Conservation (phyloP, 2,888 invertebrate species). For the Cistogaster globosa region DNA sequence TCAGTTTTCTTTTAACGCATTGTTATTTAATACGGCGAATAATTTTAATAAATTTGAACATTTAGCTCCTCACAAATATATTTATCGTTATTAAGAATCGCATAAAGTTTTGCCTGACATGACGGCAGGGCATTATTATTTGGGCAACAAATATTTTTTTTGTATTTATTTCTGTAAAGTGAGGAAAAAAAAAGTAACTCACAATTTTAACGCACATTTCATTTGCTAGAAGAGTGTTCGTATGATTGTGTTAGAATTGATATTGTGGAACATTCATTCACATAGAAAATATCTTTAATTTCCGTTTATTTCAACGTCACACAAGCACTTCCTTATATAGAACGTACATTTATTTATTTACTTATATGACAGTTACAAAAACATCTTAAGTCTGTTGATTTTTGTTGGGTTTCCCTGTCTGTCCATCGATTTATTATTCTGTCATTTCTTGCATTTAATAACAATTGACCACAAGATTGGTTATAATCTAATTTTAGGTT, state of each 20-base stretch:
- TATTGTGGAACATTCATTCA: background rate
- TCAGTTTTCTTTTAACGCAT: too few relatives aligned
- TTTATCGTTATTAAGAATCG: too few relatives aligned
- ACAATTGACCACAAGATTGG: slow-evolving; percentile 47
- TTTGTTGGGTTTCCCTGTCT: slow-evolving; percentile 7
- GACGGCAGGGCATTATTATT: too few relatives aligned
- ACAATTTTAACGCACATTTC: background rate
- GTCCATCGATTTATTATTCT: slow-evolving; percentile 1
- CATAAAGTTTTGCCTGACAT: too few relatives aligned
- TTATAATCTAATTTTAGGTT: slow-evolving; percentile 12
- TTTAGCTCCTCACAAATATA: too few relatives aligned
- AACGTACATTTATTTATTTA: too few relatives aligned
- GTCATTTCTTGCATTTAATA: slow-evolving; percentile 21
- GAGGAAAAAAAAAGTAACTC: too few relatives aligned
- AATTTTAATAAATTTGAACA: too few relatives aligned
- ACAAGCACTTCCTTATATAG: background rate
- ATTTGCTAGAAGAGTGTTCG: background rate
- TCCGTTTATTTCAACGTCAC: slow-evolving; percentile 47
- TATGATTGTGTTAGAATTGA: background rate
- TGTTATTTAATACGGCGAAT: too few relatives aligned
- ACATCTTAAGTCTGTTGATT: background rate
- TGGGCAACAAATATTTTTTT: too few relatives aligned
- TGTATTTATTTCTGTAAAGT: too few relatives aligned
- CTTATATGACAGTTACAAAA: background rate
- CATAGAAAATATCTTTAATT: slow-evolving; percentile 50